Base-by-base conservation (phyloP, 92 coral and sea anemone genomes). In the Porites divaricata region DNA sequence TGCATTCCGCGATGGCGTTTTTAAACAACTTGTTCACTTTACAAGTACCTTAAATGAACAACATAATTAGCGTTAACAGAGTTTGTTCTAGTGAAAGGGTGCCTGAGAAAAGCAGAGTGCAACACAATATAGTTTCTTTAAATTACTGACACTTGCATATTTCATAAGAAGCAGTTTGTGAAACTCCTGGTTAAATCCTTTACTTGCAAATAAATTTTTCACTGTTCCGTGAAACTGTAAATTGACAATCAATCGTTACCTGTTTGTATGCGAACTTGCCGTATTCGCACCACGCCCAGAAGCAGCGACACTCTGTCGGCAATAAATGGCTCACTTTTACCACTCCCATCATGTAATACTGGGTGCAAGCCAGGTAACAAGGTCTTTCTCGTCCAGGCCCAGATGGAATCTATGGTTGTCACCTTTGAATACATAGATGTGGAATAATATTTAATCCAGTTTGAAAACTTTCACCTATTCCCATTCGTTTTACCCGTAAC, bases 371-470 rank as follows among this genome's bases (percentile, higher is more conserved):
- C 93, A 20, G 93, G 93, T 51, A 92, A 53, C 87, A 92, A 65
- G 54, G 93, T 89, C 45, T 78, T 79, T 73, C 80, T 82, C 19
- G 83, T 78, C 93, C 95, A 92, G 56, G 81, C 74, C 95, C 95
- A 92, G 75, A 87, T 67, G 8, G 84, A 72, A 16, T 78, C 50
- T 16, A 64, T 81, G 56, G 35, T 62, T 71, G n/a, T 77, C 59
- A 92, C 83, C 95, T 92, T 78, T 24, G 52, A 21, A 81, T 17
- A 70, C 4, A 88, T 63, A 35, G 23, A 72, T 35, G 45, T 35
- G 4, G 45, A 35, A 35, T 35, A 35, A 35, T 35, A 35, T 35
- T 35, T 35, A 35, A n/a, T n/a, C n/a, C n/a, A n/a, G n/a, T n/a
- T n/a, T n/a, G n/a, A n/a, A n/a, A n/a, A n/a, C n/a, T n/a, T n/a